Conservation (phyloP, 1,140 invertebrate genomes). For the roundworm (Caenorhabditis elegans) region DNA sequence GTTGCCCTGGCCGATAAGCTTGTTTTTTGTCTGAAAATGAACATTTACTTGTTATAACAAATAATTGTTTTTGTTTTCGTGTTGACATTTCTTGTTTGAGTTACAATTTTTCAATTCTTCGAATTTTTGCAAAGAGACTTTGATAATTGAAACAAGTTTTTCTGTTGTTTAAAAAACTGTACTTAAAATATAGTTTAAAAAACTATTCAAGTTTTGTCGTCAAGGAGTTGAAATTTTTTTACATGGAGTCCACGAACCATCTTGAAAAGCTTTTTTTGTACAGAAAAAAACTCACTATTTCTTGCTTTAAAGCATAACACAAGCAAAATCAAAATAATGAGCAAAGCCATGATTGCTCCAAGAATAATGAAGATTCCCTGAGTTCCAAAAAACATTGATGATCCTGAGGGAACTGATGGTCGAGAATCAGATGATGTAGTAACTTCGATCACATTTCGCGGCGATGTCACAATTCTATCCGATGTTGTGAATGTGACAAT, state of each 20-base stretch:
- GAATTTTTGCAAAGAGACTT: too few relatives aligned
- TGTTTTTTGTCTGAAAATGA: conserved; percentile 2
- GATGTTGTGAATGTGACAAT: not conserved
- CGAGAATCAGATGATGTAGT: not conserved
- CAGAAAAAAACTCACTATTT: conserved; percentile 1
- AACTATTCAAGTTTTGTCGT: too few relatives aligned
- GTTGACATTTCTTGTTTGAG: too few relatives aligned
- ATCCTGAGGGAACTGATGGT: not conserved
- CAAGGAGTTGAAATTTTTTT: too few relatives aligned
- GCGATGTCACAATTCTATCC: not conserved
- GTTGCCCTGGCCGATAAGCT: not conserved
- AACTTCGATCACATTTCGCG: not conserved
- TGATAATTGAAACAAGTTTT: too few relatives aligned
- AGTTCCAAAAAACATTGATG: not conserved
- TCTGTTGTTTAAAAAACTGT: too few relatives aligned
- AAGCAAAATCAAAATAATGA: not conserved
- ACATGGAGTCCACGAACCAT: too few relatives aligned
- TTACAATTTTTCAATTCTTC: too few relatives aligned
- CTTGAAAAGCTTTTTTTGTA: too few relatives aligned
- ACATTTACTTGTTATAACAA: too few relatives aligned
- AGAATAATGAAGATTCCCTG: not conserved
- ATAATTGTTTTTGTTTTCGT: too few relatives aligned
- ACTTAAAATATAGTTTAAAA: too few relatives aligned
- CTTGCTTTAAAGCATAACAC: not conserved
- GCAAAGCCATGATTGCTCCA: not conserved